Percentiles rank a stretch among this genome's conserved stretches.
phyloP scores from a whole-genome alignment of 2,113 vertebrate species.

The Hyaena hyaena region DNA sequence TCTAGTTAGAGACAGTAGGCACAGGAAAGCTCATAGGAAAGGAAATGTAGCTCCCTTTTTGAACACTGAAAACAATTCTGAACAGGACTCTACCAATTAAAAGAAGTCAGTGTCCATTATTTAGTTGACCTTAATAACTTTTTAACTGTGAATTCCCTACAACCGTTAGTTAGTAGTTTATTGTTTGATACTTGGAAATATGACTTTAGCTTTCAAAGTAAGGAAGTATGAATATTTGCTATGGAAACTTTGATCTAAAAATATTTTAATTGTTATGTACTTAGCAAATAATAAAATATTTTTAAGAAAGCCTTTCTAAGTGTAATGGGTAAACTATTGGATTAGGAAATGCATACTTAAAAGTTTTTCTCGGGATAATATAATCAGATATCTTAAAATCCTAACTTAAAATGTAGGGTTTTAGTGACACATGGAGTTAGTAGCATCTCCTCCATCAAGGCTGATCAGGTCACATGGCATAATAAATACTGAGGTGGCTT shows the following conservation, averaged over 20 bases:
- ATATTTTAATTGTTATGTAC: background rate
- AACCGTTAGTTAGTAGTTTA: background rate
- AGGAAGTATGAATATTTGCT: slow-evolving; percentile 1
- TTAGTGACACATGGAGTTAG: background rate
- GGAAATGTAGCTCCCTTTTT: background rate
- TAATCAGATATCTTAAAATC: background rate
- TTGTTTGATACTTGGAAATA: slow-evolving; percentile 2
- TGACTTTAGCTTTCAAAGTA: background rate
- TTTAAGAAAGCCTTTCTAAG: background rate
- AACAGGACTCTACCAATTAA: background rate
- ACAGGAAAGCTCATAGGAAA: too few relatives aligned
- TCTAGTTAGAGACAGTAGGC: too few relatives aligned
- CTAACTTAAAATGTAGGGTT: background rate
- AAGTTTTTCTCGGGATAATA: background rate
- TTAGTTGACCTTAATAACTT: background rate
- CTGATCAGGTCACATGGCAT: background rate
- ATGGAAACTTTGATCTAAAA: slow-evolving; percentile 29
- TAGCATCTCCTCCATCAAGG: background rate
- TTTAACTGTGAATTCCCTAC: background rate
- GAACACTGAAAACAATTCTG: slow-evolving; percentile 23
- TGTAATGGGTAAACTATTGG: background rate
- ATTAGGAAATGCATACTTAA: background rate
- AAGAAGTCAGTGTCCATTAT: background rate
- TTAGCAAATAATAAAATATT: slow-evolving; percentile 12
- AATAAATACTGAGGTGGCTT: background rate